Evolutionary conservation across 2,797 vertebrate genomes (phyloP).

Genomic region (Lepus townsendii): DNA sequence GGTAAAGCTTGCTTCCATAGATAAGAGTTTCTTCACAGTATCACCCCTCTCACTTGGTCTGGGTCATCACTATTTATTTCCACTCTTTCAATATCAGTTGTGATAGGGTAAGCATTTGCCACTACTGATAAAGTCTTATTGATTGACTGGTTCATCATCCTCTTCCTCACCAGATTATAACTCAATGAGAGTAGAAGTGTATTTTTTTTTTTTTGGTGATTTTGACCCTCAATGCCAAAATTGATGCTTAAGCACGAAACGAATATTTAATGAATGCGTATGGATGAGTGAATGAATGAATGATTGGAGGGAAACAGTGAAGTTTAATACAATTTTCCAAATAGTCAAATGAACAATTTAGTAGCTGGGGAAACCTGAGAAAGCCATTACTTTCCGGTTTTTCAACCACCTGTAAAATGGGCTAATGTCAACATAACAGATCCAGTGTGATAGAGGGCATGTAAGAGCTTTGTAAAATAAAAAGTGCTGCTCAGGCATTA

Average conservation of each 20-base stretch:
- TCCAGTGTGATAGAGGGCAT: no score
- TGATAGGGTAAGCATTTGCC: background rate
- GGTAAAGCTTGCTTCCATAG: background rate
- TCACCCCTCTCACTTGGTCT: background rate
- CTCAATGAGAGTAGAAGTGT: background rate
- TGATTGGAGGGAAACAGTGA: background rate
- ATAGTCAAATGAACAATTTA: background rate
- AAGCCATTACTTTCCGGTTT: background rate
- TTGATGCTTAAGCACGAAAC: background rate
- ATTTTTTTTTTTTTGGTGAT: background rate
- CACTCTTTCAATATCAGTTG: background rate
- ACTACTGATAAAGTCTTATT: background rate
- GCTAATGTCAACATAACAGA: background rate
- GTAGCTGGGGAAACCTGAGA: background rate
- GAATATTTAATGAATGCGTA: background rate
- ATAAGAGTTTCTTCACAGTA: background rate
- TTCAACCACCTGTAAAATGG: conserved; percentile 49
- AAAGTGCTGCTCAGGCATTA: background rate
- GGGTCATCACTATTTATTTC: background rate
- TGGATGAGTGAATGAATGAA: background rate
- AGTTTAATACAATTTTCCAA: background rate
- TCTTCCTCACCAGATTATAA: background rate
- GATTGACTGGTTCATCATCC: background rate
- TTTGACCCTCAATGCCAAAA: background rate
- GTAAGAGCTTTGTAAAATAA: background rate